Conservation (phyloP, 2,797 vertebrate genomes). For the Sorex maritimensis region DNA sequence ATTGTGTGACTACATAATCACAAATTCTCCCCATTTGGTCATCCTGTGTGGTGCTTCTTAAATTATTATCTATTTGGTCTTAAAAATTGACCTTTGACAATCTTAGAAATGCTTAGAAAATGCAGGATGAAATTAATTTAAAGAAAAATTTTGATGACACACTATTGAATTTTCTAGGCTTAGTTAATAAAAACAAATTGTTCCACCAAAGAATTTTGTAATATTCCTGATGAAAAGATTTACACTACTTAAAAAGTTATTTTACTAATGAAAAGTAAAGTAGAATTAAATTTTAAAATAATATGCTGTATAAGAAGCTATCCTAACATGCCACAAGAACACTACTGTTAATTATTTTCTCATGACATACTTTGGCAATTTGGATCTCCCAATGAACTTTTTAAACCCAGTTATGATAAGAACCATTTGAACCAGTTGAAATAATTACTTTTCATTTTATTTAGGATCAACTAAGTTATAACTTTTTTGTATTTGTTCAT, state of each 20-base stretch:
- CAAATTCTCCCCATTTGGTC: too few relatives aligned
- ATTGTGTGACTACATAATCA: too few relatives aligned
- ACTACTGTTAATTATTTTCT: slow-evolving; percentile 47
- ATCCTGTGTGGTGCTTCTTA: too few relatives aligned
- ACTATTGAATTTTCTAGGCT: background rate
- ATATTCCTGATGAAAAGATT: background rate
- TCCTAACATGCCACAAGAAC: background rate
- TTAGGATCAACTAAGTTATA: background rate
- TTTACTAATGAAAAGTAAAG: background rate
- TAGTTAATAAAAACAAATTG: background rate
- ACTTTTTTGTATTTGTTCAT: background rate
- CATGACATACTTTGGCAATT: slow-evolving; percentile 35
- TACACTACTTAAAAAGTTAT: background rate
- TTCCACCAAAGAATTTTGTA: background rate
- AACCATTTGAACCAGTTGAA: slow-evolving; percentile 31
- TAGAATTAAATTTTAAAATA: background rate
- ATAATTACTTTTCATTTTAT: slow-evolving; percentile 59
- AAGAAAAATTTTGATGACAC: background rate
- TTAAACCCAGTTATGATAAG: slow-evolving; percentile 38
- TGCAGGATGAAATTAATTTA: background rate
- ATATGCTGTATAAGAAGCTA: background rate
- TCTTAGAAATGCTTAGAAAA: slow-evolving; percentile 8
- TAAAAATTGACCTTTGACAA: background rate
- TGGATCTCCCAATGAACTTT: slow-evolving; percentile 44
- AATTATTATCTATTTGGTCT: background rate